Evolutionary conservation across 1,140 invertebrate genomes (phyloP), one percentile per base, ranked within the genome.

Genomic region (Goniozus legneri): DNA sequence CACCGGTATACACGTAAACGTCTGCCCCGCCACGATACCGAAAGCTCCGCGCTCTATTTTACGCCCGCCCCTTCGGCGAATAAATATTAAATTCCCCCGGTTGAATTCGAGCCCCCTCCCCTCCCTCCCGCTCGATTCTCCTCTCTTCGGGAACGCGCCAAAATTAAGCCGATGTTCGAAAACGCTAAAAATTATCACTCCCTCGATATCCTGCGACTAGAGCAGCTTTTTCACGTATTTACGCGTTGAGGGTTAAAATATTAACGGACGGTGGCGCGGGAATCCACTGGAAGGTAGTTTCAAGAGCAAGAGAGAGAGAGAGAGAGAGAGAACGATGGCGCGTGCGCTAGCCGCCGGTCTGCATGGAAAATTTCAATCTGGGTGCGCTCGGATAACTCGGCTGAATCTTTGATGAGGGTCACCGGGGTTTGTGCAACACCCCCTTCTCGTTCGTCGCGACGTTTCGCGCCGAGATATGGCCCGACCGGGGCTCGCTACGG

Each of bases 341-440:
- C 38, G 22, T 50, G 57, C 54, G 58, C 47, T 55, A 47, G n/a
- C 37, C 59, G 54, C 45, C 49, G 53, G 54, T 56, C 51, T 67
- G 65, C 69, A 69, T 73, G 64, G 65, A 58, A 71, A 73, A 75
- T 75, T 75, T 75, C 73, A 75, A 75, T 75, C 71, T 65, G 62
- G 63, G 59, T 53, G 45, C 52, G 58, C 60, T 59, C 58, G 54
- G 69, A 75, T 73, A 69, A 71, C 66, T 70, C 56, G 60, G 52
- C 32, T 74, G 62, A 74, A 76, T 76, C 59, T 71, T 76, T 76
- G 67, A 76, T 59, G 55, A 64, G 60, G 63, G 63, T 73, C 68
- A 42, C 31, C 45, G 38, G 13, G 13, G 37, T 18, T 30, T 20
- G n/a, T 18, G 22, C 16, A 30, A 39, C 35, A 46, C 47, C 61